Base-by-base conservation (phyloP, 2,113 vertebrate genomes). In the Callithrix jacchus region DNA sequence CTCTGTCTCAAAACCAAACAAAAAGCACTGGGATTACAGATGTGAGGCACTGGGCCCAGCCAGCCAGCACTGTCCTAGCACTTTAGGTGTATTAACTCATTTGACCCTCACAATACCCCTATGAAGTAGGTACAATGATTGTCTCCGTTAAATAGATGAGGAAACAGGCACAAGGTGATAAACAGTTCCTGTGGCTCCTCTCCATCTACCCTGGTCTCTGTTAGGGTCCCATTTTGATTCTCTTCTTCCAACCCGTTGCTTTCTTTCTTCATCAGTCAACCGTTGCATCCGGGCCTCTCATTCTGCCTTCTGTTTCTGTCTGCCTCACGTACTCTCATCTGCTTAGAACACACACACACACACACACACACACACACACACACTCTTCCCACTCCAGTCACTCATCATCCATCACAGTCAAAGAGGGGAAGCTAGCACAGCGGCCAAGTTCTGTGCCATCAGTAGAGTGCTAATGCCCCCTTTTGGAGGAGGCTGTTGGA, bases 351-450 rank as follows among this genome's bases (percentile, higher is more conserved):
- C 13, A 27, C 11, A 25, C 20, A 6, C 16, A 32, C 40, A 23
- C 9, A 1, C 21, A 40, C 37, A 8, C 13, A 27, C 16, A 32
- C 20, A 7, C 16, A n/a, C n/a, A 20, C 6, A 2, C 21, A 16
- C 56, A 32, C n/a, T 42, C 61, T 52, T 86, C 6, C 70, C 8
- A 11, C 70, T 89, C 42, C 77, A 71, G 4, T 96, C 58, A 47
- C 14, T 87, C 81, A 82, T 77, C 90, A 85, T 88, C 81, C 45
- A 90, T 88, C 93, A 91, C 84, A 91, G 91, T 87, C 85, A 58
- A 73, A 87, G 54, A 84, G 12, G 27, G 73, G 66, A 25, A 49
- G 18, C 73, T 71, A 73, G 90, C 61, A 20, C 35, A 14, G 52
- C 17, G 30, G 58, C 70, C 80, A 70, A 58, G 56, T 0, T 1